Evolutionary conservation across 2,888 invertebrate species (phyloP).

Genomic region (Diabrotica balteata): DNA sequence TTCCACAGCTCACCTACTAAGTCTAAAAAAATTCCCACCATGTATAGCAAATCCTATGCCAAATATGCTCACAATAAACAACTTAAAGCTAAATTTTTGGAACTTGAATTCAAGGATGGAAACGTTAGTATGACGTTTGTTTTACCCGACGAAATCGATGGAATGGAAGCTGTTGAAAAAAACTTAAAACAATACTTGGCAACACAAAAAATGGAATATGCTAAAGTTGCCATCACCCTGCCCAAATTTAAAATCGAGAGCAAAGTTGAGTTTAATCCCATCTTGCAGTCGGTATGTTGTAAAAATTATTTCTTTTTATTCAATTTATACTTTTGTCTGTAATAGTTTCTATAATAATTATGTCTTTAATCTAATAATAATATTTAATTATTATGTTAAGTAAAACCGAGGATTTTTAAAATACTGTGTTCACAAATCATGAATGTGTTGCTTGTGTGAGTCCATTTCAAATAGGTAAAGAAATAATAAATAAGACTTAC

Average conservation of each 20-base stretch:
- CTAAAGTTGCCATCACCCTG: constrained; percentile 36
- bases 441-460: no score
- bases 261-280: constrained; percentile 36
- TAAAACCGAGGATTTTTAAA: no score
- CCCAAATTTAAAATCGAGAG: constrained; percentile 43
- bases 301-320: neutral
- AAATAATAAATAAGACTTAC: no score
- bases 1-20: constrained; percentile 41
- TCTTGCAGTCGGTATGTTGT: constrained; percentile 39
- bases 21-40: constrained; percentile 48
- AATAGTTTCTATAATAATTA: no score
- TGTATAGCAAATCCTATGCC: constrained; percentile 39
- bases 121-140: constrained; percentile 45
- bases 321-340: no score
- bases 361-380: no score
- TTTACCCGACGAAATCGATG: constrained; percentile 44
- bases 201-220: constrained; percentile 6
- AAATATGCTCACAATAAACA: neutral
- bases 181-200: constrained; percentile 33
- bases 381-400: no score
- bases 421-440: no score
- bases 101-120: constrained; percentile 41
- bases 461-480: no score
- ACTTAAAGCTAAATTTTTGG: constrained; percentile 46
- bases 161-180: constrained; percentile 36